These are phyloP conservation scores for Catocala nupta DNA, from an alignment of 2,888 invertebrate genomes.

Conservation along the genomic window DNA sequence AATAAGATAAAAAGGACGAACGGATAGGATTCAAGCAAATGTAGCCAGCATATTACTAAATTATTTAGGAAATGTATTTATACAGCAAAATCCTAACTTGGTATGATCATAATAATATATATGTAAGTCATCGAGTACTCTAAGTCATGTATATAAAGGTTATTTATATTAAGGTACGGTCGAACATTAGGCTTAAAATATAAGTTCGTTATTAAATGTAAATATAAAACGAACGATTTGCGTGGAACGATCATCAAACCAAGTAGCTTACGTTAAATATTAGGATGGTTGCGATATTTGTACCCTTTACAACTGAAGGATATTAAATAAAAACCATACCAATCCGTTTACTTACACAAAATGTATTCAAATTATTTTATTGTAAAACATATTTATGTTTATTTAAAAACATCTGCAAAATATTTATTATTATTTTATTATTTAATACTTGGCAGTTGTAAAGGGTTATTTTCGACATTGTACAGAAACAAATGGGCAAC, in stretches of 20 bases:
- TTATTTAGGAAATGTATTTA: not conserved
- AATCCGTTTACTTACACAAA: not conserved
- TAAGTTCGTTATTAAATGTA: conserved; percentile 6
- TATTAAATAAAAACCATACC: not conserved
- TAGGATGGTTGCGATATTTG: conserved; percentile 8
- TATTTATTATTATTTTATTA: no score
- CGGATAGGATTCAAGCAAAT: no score
- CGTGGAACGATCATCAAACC: conserved; percentile 8
- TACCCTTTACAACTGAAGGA: conserved; percentile 11
- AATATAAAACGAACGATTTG: conserved; percentile 5
- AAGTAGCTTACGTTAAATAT: conserved; percentile 6
- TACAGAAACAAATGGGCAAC: conserved; percentile 25
- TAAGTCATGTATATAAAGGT: no score
- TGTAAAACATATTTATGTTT: no score
- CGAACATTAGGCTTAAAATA: no score
- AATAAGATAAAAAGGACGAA: no score
- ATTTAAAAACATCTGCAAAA: no score
- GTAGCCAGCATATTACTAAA: no score
- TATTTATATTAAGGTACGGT: no score
- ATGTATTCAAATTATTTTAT: no score
- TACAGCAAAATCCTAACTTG: not conserved
- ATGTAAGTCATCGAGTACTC: no score
- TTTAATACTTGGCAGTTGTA: not conserved
- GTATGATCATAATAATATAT: no score
- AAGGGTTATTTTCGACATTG: conserved; percentile 19